A percentile compares a stretch with the other conserved stretches of the same genome.
These are phyloP conservation scores for Malaclemys terrapin DNA, from an alignment of 2,113 vertebrate genomes.

Conservation along the genomic window DNA sequence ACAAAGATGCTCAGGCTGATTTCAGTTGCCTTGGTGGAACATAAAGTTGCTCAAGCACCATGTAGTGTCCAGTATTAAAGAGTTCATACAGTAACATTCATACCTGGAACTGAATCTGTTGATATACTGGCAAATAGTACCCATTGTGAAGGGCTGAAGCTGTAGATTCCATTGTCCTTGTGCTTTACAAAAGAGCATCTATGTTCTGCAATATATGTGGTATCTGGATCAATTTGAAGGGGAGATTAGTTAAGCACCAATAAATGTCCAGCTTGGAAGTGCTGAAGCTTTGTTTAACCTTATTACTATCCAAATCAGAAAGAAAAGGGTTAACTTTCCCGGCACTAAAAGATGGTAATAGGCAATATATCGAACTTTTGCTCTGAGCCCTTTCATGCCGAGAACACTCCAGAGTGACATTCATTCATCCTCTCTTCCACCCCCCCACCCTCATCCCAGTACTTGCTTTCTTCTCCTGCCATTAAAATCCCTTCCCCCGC, in stretches of 20 bases:
- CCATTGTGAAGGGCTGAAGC: not conserved
- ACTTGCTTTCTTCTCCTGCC: not conserved
- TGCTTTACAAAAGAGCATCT: not conserved
- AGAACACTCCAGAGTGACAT: not conserved
- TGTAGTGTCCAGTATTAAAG: not conserved
- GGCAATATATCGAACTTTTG: not conserved
- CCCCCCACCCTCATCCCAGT: not conserved
- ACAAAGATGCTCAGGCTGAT: not conserved
- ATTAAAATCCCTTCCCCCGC: not conserved
- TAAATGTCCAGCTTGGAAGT: not conserved
- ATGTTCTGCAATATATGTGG: not conserved
- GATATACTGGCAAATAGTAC: not conserved
- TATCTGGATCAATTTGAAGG: not conserved
- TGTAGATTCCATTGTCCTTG: not conserved
- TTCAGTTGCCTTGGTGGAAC: not conserved
- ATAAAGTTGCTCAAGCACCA: not conserved
- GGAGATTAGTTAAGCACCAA: not conserved
- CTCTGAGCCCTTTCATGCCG: not conserved
- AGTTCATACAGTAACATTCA: not conserved
- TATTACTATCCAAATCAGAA: not conserved
- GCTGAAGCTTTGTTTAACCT: not conserved
- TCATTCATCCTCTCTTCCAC: not conserved
- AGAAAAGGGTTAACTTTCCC: not conserved
- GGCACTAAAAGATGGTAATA: not conserved
- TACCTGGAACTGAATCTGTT: not conserved